Evolutionary conservation across 2,113 vertebrate species (phyloP), one percentile per base, ranked within the genome.

Genomic region (Paradoxurus hermaphroditus): DNA sequence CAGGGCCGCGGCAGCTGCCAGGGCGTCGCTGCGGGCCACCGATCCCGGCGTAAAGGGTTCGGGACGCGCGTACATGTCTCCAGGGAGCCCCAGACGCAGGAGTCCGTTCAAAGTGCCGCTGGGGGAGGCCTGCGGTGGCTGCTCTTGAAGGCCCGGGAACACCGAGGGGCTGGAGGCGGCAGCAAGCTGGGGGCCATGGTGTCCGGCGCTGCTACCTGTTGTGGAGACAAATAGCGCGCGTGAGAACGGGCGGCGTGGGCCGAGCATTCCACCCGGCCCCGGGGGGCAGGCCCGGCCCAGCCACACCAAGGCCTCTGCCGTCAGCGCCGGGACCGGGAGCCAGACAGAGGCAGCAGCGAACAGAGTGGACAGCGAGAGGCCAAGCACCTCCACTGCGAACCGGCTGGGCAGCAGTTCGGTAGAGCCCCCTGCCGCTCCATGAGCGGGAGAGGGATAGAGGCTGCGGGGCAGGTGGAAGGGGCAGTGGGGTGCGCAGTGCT

Each of bases 131-230:
- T 99, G 99, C 96, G 99, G 98, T 98, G 99, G 98, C 98, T 99
- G 99, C 96, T 99, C 99, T 97, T 99, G 99, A 98, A 99, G 99
- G 99, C 99, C 99, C 98, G 99, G 98, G 98, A 99, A 99, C 98
- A 99, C 98, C 98, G 99, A 99, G 98, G 99, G 99, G 98, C 98
- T 99, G 98, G 99, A 99, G 97, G 99, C 99, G 97, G 99, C 99
- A 96, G 98, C 96, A 97, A 99, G 99, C 98, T 99, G 99, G 98
- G 99, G 99, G 98, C 99, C 99, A 99, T 99, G 99, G 98, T 99
- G 99, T 99, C 99, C 99, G 73, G 99, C 99, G 98, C 99, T 99
- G 99, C 99, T 99, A 99, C 99, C 99, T 99, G 99, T 99, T 99
- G 99, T 99, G 98, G 99, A 99, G 99, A 99, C 99, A 99, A 99